A percentile compares a stretch with the other conserved stretches of the same genome.
Evolutionary conservation across 2,113 vertebrate genomes (phyloP).

Genomic region (Scolopax mira): DNA sequence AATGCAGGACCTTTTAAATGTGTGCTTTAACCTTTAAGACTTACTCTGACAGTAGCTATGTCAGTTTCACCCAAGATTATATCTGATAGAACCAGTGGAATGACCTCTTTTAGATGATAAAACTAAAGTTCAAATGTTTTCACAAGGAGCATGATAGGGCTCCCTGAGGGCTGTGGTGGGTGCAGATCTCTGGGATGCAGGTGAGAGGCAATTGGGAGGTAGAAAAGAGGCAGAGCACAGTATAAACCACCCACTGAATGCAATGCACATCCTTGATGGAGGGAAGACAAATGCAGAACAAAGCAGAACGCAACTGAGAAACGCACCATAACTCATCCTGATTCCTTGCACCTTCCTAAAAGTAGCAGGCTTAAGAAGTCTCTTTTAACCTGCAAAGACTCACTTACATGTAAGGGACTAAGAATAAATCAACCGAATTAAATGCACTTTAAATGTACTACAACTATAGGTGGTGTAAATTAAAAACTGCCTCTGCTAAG

Average conservation of each 20-base stretch:
- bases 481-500: not conserved
- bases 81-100: not conserved
- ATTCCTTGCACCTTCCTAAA: not conserved
- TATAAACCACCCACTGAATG: not conserved
- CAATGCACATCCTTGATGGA: not conserved
- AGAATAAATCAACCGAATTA: not conserved
- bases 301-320: not conserved
- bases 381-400: not conserved
- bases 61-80: not conserved
- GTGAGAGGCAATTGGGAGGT: not conserved
- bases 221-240: not conserved
- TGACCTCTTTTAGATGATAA: not conserved
- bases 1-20: not conserved
- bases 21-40: not conserved
- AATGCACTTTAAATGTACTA: not conserved
- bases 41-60: not conserved
- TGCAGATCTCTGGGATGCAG: not conserved
- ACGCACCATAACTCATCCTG: fast-evolving
- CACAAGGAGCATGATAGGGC: not conserved
- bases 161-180: not conserved
- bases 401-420: not conserved
- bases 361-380: not conserved
- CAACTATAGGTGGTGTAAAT: not conserved
- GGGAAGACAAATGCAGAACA: not conserved
- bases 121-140: not conserved